Conservation (phyloP, 35 echinoderm and acorn worm species). For the Nesometra sesokonis region DNA sequence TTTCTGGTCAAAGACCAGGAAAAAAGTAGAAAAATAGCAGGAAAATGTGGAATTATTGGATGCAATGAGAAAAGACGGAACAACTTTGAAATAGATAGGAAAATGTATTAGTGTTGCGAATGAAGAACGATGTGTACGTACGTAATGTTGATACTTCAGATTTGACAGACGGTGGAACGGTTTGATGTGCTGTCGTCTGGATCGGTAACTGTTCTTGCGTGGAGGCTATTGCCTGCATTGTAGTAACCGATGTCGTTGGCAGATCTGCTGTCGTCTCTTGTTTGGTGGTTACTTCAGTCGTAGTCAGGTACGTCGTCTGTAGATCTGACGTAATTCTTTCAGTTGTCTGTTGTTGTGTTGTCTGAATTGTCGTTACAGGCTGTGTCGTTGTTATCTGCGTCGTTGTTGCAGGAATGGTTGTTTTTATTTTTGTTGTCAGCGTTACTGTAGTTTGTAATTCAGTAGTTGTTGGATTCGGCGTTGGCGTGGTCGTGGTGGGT, state of each 20-base stretch:
- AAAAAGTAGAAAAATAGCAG: no score
- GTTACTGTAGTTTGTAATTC: neutral
- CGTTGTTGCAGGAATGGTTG: neutral
- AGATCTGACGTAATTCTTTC: neutral
- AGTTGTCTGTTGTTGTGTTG: neutral
- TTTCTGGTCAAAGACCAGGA: no score
- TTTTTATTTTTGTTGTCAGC: neutral
- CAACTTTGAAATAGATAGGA: no score
- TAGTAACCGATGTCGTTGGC: neutral
- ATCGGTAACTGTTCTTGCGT: neutral
- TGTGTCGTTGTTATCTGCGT: neutral
- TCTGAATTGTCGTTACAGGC: no score
- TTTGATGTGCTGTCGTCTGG: neutral
- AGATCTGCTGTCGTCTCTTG: neutral
- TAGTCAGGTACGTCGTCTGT: neutral
- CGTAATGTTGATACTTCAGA: no score
- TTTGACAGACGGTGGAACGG: neutral
- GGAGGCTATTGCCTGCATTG: neutral
- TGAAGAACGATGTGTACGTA: no score
- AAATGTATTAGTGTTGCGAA: no score
- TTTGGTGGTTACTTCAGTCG: neutral
- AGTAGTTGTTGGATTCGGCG: no score
- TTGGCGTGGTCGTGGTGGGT: no score
- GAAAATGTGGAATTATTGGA: no score
- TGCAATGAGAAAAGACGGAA: no score